Conservation (phyloP, 2,888 invertebrate genomes). For the Rhyacophila evoluta region DNA sequence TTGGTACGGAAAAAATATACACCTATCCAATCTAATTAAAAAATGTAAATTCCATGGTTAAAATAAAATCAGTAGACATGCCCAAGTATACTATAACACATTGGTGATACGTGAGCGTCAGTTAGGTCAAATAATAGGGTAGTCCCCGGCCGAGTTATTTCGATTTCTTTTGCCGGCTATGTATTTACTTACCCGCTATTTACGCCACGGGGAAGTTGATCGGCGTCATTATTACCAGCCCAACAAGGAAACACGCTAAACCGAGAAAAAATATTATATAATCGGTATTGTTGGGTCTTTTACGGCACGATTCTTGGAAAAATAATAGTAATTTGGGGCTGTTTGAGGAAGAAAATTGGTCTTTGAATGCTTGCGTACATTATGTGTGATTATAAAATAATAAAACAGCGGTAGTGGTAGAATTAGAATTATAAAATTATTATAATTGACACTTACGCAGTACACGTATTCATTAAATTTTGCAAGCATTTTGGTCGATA, state of each 20-base stretch:
- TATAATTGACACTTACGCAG: too few species aligned
- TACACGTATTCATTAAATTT: too few species aligned
- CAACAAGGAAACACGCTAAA: slow-evolving; percentile 5
- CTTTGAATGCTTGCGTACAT: not conserved
- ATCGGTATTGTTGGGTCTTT: not conserved
- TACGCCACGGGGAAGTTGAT: not conserved
- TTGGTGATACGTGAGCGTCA: not conserved
- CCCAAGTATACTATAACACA: not conserved
- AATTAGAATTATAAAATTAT: too few species aligned
- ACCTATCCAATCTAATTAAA: too few species aligned
- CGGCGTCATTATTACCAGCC: not conserved
- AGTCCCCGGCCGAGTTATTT: not conserved
- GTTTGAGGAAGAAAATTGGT: not conserved
- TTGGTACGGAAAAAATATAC: too few species aligned
- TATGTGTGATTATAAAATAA: too few species aligned
- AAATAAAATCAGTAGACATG: not conserved
- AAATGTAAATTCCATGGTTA: not conserved
- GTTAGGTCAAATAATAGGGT: not conserved
- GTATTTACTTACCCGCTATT: not conserved
- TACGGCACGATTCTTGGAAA: not conserved
- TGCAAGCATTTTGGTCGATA: too few species aligned
- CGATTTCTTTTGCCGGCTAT: not conserved
- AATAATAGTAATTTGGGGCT: not conserved
- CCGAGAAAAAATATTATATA: slow-evolving; percentile 6
- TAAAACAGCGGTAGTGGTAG: too few species aligned